Evolutionary conservation across 2,113 vertebrate species (phyloP).

Genomic region (Tragelaphus scriptus): DNA sequence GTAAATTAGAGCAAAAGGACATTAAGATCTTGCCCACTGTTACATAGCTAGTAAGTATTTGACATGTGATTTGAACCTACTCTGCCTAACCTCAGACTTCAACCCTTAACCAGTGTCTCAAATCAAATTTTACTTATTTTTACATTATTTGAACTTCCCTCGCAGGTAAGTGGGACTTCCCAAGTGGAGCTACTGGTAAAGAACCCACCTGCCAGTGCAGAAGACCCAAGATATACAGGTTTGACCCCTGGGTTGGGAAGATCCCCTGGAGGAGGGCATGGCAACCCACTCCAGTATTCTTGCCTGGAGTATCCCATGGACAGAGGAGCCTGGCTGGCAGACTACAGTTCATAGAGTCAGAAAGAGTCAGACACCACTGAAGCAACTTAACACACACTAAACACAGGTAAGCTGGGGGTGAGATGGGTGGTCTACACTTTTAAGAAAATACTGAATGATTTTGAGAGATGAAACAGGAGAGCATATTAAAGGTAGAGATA

Average conservation of each 20-base stretch:
- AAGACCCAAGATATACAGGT: too few species aligned
- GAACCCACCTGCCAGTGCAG: too few species aligned
- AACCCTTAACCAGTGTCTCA: neutral
- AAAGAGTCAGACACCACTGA: too few species aligned
- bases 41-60: neutral
- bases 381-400: neutral
- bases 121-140: neutral
- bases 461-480: neutral
- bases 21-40: neutral
- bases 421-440: neutral
- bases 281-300: too few species aligned
- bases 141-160: neutral
- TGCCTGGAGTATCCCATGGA: too few species aligned
- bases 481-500: neutral
- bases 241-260: too few species aligned
- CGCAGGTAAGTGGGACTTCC: too few species aligned
- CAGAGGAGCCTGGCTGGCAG: too few species aligned
- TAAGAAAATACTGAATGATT: neutral
- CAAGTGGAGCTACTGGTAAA: too few species aligned
- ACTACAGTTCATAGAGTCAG: too few species aligned
- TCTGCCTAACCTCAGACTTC: neutral
- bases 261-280: too few species aligned
- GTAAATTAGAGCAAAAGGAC: neutral
- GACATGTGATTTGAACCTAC: neutral
- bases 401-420: neutral